Evolutionary conservation across 1,140 invertebrate species (phyloP), one percentile per base, ranked within the genome.

Genomic region (Subanguina moxae): DNA sequence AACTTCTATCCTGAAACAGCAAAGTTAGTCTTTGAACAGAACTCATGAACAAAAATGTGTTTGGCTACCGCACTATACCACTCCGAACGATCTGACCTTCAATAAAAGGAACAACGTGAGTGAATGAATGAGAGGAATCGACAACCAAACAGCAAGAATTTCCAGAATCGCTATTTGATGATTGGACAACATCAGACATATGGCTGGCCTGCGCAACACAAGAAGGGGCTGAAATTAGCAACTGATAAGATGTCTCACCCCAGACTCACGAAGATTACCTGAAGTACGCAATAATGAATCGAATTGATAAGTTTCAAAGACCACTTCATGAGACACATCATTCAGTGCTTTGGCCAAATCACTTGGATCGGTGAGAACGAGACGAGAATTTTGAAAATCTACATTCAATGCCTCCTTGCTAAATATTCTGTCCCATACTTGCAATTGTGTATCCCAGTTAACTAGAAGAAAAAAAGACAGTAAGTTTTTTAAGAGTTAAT

Each of bases 231-330:
- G 61, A 72, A 73, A 70, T 64, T 52, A 19, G 25, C 25, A 21
- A 17, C n/a, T 30, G 27, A 13, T 61, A 56, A 65, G 17, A 69
- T 75, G n/a, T 1, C 13, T 17, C 17, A 5, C 42, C 78, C 46
- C 21, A 57, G 0, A 45, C 21, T 25, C 30, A 67, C 71, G 64
- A 23, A 21, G 19, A 1, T 62, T 64, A 74, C 80, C 76, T 57
- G 75, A 73, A 0, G 75, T 67, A 57, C 68, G 68, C 52, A 92
- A 85, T 56, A 97, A 85, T 8, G 89, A 89, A 62, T 90, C 87
- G 78, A 94, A 92, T 76, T 93, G 91, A 82, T 94, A 97, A 83
- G 97, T 93, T 84, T 98, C 95, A 85, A 97, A 98, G 65, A 97
- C 90, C 70, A 97, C 91, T 85, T 98, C 95, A 45, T 89, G 89